phyloP scores from a whole-genome alignment of 2,113 vertebrate genomes.

The Callopanchax toddi region DNA sequence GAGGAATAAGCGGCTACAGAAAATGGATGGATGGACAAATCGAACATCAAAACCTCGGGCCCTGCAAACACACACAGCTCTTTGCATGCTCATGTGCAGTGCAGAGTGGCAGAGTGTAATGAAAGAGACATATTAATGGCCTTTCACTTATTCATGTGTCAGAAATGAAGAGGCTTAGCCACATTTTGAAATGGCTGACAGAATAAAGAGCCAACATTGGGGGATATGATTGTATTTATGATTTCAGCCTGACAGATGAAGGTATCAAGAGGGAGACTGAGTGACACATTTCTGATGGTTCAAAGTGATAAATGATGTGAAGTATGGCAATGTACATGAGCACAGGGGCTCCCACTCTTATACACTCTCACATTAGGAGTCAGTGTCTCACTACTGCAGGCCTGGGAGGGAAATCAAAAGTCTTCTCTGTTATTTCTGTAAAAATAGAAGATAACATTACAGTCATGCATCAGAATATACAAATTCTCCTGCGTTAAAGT shows the following conservation, averaged over 20 bases:
- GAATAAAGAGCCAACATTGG: conserved; percentile 74
- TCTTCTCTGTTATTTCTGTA: conserved; percentile 40
- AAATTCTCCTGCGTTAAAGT: neutral
- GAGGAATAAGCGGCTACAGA: no score
- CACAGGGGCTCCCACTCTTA: conserved; percentile 43
- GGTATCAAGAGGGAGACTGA: conserved; percentile 74
- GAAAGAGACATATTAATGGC: conserved; percentile 81
- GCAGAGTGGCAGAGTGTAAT: conserved; percentile 68
- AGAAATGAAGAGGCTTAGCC: conserved; percentile 76
- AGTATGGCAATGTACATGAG: conserved; percentile 62
- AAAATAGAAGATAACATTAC: neutral
- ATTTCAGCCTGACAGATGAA: conserved; percentile 75
- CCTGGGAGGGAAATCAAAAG: conserved; percentile 23
- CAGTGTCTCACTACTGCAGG: conserved; percentile 30
- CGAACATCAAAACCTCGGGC: conserved; percentile 67
- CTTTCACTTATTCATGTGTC: conserved; percentile 77
- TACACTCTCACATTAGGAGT: conserved; percentile 50
- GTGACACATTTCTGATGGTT: conserved; percentile 79
- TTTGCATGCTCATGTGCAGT: conserved; percentile 41
- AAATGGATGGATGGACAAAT: no score
- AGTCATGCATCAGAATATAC: neutral
- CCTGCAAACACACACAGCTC: conserved; percentile 46
- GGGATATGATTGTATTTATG: conserved; percentile 80
- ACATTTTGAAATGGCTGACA: conserved; percentile 70
- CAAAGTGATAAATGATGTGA: conserved; percentile 79